phyloP scores from a whole-genome alignment of 1,140 invertebrate genomes.

The Thaumetopoea pityocampa region DNA sequence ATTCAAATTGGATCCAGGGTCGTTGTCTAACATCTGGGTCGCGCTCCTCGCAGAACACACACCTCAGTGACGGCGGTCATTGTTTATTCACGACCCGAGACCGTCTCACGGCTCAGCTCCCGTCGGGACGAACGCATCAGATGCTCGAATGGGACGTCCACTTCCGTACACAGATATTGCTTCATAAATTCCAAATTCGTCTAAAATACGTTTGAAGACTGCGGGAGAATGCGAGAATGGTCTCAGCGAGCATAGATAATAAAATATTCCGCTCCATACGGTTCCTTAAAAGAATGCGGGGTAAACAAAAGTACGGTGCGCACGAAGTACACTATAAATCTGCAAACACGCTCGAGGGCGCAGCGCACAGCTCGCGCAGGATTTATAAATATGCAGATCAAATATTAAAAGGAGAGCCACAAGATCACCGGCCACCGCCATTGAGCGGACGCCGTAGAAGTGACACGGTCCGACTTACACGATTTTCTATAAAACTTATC shows the following conservation, averaged over 20 bases:
- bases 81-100: too few relatives aligned
- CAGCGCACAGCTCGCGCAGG: slow-evolving; percentile 26
- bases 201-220: slow-evolving; percentile 2
- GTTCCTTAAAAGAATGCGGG: slow-evolving; percentile 2
- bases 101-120: too few relatives aligned
- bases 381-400: slow-evolving; percentile 63
- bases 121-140: too few relatives aligned
- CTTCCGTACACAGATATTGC: slow-evolving; percentile 4
- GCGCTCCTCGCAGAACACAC: too few relatives aligned
- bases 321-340: slow-evolving; percentile 46
- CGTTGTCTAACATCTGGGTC: too few relatives aligned
- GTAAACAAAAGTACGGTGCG: slow-evolving; percentile 15
- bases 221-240: slow-evolving; percentile 2
- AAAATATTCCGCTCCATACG: slow-evolving; percentile 9
- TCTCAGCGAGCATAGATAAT: slow-evolving; percentile 8
- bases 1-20: too few relatives aligned
- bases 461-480: background rate
- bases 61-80: too few relatives aligned
- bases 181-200: slow-evolving; percentile 8
- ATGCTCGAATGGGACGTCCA: background rate
- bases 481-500: too few relatives aligned
- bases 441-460: slow-evolving; percentile 12
- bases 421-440: slow-evolving; percentile 30
- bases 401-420: slow-evolving; percentile 55
- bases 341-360: slow-evolving; percentile 27